Evolutionary conservation across 2,888 invertebrate genomes (phyloP).

Genomic region (Diaperis boleti): DNA sequence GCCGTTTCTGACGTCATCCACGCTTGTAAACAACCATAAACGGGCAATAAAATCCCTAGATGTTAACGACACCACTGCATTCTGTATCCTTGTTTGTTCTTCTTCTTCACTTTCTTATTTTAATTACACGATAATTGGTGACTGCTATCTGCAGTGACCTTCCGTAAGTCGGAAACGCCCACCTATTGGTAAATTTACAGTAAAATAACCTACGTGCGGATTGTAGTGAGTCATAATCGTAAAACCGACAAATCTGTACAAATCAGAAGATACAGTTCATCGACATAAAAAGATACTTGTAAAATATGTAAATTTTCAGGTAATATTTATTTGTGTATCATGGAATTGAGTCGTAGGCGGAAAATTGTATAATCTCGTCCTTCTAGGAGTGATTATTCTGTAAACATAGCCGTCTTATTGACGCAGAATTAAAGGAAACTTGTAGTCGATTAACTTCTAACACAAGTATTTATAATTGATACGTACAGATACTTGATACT

Average conservation of each 20-base stretch:
- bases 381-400: constrained; percentile 35
- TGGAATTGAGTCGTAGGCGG: constrained; percentile 27
- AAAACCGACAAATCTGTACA: constrained; percentile 5
- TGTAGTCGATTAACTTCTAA: constrained; percentile 26
- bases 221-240: constrained; percentile 1
- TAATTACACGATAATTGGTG: constrained; percentile 9
- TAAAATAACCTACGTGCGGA: constrained; percentile 14
- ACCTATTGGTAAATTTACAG: constrained; percentile 11
- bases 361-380: constrained; percentile 41
- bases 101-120: background rate
- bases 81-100: background rate
- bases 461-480: constrained; percentile 13
- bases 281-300: constrained; percentile 10
- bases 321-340: constrained; percentile 22
- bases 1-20: background rate
- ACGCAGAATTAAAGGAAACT: constrained; percentile 27
- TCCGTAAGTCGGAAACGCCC: constrained; percentile 2
- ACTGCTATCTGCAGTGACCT: constrained; percentile 5
- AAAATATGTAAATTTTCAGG: constrained; percentile 19
- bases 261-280: constrained; percentile 18
- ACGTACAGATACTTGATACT: background rate
- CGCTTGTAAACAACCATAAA: background rate
- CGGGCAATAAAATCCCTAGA: background rate
- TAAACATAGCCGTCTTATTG: constrained; percentile 33
- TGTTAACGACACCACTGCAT: background rate